A percentile compares a stretch with the other conserved stretches of the same genome.
phyloP scores from a whole-genome alignment of 2,888 invertebrate species.

The Slavum lentiscoides region DNA sequence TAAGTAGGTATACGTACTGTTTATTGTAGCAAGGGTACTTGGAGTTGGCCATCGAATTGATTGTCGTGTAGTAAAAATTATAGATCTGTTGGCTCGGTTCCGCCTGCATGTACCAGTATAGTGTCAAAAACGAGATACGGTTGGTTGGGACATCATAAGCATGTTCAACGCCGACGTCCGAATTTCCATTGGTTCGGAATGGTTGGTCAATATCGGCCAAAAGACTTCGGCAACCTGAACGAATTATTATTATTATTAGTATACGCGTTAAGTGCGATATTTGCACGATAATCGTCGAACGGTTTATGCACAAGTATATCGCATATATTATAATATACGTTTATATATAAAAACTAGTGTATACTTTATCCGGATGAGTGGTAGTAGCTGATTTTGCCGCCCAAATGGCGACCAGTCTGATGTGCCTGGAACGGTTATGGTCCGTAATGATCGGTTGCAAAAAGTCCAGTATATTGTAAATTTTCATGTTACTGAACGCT shows the following conservation, averaged over 20 bases:
- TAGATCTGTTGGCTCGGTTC: constrained; percentile 69
- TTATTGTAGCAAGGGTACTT: constrained; percentile 70
- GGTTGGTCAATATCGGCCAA: constrained; percentile 72
- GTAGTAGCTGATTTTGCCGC: constrained; percentile 64
- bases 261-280: too few species aligned
- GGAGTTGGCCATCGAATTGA: constrained; percentile 70
- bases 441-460: constrained; percentile 62
- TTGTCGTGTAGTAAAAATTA: constrained; percentile 72
- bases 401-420: constrained; percentile 72
- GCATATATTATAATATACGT: too few species aligned
- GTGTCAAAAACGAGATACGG: constrained; percentile 70
- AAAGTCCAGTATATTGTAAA: constrained; percentile 65
- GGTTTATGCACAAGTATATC: too few species aligned
- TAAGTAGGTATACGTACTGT: constrained; percentile 65
- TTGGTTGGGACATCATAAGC: constrained; percentile 68
- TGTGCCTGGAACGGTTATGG: constrained; percentile 61
- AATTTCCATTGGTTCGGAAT: constrained; percentile 70
- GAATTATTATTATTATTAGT: neutral
- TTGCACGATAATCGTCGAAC: too few species aligned
- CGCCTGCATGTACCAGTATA: constrained; percentile 70
- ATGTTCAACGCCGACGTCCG: constrained; percentile 70
- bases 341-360: neutral
- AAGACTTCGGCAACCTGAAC: constrained; percentile 66
- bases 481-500: constrained; percentile 70
- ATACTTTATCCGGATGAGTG: constrained; percentile 56